Conservation (phyloP, 2,888 invertebrate genomes). For the Mesorhabditis spiculigera region DNA sequence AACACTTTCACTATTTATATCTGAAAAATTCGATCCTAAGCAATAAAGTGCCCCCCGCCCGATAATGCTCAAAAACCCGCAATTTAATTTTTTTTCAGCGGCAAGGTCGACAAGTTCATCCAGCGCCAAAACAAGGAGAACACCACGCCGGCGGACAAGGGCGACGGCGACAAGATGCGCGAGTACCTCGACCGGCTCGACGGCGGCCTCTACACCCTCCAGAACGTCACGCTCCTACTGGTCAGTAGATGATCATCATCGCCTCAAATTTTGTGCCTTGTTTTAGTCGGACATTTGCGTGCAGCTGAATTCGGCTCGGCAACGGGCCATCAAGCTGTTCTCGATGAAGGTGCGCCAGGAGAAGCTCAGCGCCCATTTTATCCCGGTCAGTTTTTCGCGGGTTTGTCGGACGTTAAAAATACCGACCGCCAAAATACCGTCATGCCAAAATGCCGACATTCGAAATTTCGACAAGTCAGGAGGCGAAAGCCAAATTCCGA, state of each 20-base stretch:
- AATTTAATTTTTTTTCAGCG: slow-evolving; percentile 1
- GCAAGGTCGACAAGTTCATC: background rate
- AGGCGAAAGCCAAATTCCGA: too few species aligned
- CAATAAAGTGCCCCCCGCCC: too few species aligned
- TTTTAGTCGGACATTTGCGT: slow-evolving; percentile 63
- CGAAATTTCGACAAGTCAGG: too few species aligned
- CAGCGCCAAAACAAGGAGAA: background rate
- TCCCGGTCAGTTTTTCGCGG: slow-evolving; percentile 37
- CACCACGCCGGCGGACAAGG: background rate
- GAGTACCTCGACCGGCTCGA: slow-evolving; percentile 74
- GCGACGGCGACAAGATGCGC: slow-evolving; percentile 7
- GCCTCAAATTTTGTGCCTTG: background rate
- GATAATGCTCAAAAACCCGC: background rate
- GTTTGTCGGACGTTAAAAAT: too few species aligned
- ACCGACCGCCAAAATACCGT: too few species aligned
- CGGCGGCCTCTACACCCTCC: slow-evolving; percentile 85
- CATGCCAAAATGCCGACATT: too few species aligned
- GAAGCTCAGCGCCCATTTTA: slow-evolving; percentile 31
- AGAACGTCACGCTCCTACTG: slow-evolving; percentile 80
- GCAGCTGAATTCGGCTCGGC: slow-evolving; percentile 50
- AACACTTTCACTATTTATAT: background rate
- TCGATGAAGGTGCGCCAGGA: slow-evolving; percentile 47
- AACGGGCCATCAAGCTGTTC: slow-evolving; percentile 43
- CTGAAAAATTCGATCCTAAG: too few species aligned
- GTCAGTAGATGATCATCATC: background rate